Percentiles rank a stretch among this genome's conserved stretches.
phyloP scores from a whole-genome alignment of 1,140 invertebrate species.

The Gryllus bimaculatus region DNA sequence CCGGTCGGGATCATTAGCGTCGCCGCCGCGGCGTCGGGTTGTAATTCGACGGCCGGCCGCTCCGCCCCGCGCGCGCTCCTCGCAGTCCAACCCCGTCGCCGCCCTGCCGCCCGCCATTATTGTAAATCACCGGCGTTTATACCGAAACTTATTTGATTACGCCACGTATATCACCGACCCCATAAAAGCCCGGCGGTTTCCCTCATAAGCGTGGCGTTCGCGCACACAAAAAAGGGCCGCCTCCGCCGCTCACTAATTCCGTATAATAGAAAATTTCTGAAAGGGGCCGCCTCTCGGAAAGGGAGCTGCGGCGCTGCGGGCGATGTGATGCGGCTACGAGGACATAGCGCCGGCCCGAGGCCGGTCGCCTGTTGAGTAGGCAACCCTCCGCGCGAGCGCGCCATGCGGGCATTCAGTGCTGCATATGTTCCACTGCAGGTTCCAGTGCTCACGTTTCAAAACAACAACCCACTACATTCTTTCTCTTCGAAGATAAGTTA shows the following conservation, averaged over 20 bases:
- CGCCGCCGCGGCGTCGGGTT: not conserved
- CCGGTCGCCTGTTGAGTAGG: not conserved
- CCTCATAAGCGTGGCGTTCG: not conserved
- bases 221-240: not conserved
- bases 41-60: not conserved
- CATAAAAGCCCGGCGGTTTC: not conserved
- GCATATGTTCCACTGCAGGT: too few species aligned
- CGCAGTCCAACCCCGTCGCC: not conserved
- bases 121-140: not conserved
- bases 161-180: not conserved
- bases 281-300: not conserved
- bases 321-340: not conserved
- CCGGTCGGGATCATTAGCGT: not conserved
- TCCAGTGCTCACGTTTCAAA: too few species aligned
- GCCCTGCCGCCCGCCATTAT: not conserved
- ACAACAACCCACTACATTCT: too few species aligned
- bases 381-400: not conserved
- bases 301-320: not conserved
- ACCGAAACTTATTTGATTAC: conserved; percentile 5
- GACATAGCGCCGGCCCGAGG: not conserved
- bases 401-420: not conserved
- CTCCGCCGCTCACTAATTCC: not conserved
- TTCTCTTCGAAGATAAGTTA: too few species aligned
- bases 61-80: too few species aligned
- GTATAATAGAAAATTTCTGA: not conserved